Percentiles rank a stretch among this genome's conserved stretches.
Evolutionary conservation across 2,113 vertebrate genomes (phyloP).

Genomic region (Cacatua alba): DNA sequence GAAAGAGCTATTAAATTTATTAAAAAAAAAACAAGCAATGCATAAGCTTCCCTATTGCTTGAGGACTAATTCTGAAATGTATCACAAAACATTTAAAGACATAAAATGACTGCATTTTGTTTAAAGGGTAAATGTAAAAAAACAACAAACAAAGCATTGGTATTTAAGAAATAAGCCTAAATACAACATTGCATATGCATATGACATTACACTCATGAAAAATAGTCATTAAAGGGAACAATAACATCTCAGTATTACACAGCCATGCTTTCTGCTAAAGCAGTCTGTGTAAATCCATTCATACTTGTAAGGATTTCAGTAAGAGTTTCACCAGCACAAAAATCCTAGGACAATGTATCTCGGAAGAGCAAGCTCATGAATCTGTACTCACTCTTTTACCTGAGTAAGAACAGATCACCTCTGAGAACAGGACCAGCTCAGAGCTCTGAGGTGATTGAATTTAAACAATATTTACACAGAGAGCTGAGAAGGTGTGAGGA

Average conservation of each 20-base stretch:
- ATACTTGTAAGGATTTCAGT: not conserved
- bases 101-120: not conserved
- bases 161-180: not conserved
- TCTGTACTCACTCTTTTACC: not conserved
- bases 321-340: not conserved
- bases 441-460: not conserved
- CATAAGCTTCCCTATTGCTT: not conserved
- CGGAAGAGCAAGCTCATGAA: not conserved
- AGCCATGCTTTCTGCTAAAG: not conserved
- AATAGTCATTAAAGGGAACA: not conserved
- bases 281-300: not conserved
- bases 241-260: not conserved
- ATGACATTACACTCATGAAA: not conserved
- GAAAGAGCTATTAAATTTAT: not conserved
- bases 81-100: not conserved
- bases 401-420: not conserved
- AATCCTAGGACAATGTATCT: not conserved
- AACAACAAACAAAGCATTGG: not conserved
- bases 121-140: not conserved
- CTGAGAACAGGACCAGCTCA: not conserved
- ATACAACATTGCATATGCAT: not conserved
- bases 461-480: not conserved
- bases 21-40: fast-evolving
- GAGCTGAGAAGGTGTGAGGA: not conserved
- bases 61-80: not conserved